Percentiles rank a stretch among this genome's conserved stretches.
These are phyloP conservation scores for Drosophila mulleri DNA, from an alignment of 2,888 invertebrate genomes.

Conservation along the genomic window DNA sequence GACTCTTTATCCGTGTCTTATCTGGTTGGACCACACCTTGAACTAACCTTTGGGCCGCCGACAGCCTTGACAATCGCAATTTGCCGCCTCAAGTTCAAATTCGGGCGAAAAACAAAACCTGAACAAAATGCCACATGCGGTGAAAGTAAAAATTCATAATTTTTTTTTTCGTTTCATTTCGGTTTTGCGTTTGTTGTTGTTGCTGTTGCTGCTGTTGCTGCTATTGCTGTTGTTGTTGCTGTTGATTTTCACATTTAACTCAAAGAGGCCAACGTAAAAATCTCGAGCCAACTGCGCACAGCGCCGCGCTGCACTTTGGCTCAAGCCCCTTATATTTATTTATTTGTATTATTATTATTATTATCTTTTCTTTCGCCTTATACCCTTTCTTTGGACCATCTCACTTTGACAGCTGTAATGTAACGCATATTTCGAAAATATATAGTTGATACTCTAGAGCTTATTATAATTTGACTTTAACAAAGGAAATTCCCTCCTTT, in stretches of 20 bases:
- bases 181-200: slow-evolving; percentile 4
- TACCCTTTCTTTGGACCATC: slow-evolving; percentile 3
- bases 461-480: too few relatives aligned
- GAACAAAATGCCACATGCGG: slow-evolving; percentile 77
- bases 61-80: slow-evolving; percentile 69
- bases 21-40: slow-evolving; percentile 68
- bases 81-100: slow-evolving; percentile 69
- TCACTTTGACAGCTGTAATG: neutral
- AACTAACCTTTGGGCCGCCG: slow-evolving; percentile 57
- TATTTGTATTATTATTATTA: neutral
- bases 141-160: slow-evolving; percentile 84
- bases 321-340: slow-evolving; percentile 63
- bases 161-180: slow-evolving; percentile 44
- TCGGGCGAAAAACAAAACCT: slow-evolving; percentile 65
- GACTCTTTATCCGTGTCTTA: slow-evolving; percentile 31
- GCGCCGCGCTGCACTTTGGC: slow-evolving; percentile 49
- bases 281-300: slow-evolving; percentile 67
- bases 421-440: neutral
- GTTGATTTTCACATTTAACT: slow-evolving; percentile 54
- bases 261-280: slow-evolving; percentile 71
- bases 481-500: too few relatives aligned
- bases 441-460: too few relatives aligned
- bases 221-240: slow-evolving; percentile 22
- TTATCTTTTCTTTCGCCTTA: neutral
- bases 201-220: slow-evolving; percentile 14